Evolutionary conservation across 2,888 invertebrate species (phyloP), one percentile per base, ranked within the genome.

Genomic region (Vesta saturnalis): DNA sequence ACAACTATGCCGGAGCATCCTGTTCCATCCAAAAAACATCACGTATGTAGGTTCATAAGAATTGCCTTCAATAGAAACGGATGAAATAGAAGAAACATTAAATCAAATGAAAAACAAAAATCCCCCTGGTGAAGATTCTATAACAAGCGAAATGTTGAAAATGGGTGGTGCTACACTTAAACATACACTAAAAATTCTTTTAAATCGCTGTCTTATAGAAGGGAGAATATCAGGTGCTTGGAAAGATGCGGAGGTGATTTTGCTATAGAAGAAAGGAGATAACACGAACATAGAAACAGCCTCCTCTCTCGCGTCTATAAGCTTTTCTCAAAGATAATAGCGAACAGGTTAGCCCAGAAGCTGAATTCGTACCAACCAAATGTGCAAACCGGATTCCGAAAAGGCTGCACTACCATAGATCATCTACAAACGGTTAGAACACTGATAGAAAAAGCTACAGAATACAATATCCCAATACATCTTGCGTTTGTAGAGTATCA

Each of bases 131-230:
- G 19, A 52, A 52, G 52, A 52, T 16, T 3, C 6, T 52, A 18
- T 52, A 8, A 52, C 52, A 52, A 15, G 16, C 16, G 52, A 52
- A 15, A 52, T 52, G 52, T 15, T 52, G 5, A 52, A 52, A 52
- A 16, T 52, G 52, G 52, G 52, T 18, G 52, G 52, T 52, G 52
- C 12, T 18, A 52, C 5, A 15, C 52, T 52, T 5, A 10, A 6
- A 30, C 6, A 30, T 30, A 30, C 10, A 5, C 6, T 30, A 52
- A 52, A 15, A 52, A 2, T 52, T 8, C 16, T 52, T 15, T 8
- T 2, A 15, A 15, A 52, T 8, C 16, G 18, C 8, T 52, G 4
- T 18, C 12, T 18, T 8, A 16, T 6, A 52, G 16, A 52, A 18
- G n/a, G 52, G 15, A 52, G 12, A 52, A 15, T 10, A 52, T 18